Evolutionary conservation across 2,113 vertebrate genomes (phyloP).

Genomic region (Montifringilla adamsi): DNA sequence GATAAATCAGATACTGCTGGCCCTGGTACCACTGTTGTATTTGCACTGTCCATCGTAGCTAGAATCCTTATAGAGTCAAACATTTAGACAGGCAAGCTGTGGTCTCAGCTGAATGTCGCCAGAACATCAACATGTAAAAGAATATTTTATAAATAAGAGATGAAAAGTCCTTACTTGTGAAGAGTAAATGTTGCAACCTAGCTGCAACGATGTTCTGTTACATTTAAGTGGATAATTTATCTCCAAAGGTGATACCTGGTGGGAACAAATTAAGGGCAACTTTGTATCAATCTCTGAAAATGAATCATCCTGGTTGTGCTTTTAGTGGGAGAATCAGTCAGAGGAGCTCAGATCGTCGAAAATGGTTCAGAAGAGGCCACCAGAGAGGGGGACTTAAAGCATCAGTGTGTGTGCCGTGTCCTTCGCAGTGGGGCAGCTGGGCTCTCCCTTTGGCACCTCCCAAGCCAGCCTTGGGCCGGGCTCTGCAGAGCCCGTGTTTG

Average conservation of each 20-base stretch:
- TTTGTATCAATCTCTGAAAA: neutral
- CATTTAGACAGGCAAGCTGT: neutral
- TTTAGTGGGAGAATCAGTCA: neutral
- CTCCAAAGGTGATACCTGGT: neutral
- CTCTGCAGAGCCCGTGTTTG: neutral
- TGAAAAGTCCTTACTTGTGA: neutral
- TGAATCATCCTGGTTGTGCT: neutral
- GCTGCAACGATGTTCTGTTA: neutral
- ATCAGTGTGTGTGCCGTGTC: accelerated
- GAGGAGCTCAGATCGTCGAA: neutral
- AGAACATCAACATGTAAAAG: neutral
- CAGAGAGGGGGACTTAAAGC: accelerated
- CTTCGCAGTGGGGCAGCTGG: neutral
- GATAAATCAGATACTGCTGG: neutral
- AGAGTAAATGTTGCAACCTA: neutral
- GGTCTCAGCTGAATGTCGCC: neutral
- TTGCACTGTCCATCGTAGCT: neutral
- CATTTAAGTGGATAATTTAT: neutral
- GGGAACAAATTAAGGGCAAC: neutral
- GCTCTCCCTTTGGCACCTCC: neutral
- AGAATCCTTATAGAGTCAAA: accelerated
- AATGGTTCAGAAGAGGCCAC: neutral
- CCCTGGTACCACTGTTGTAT: neutral
- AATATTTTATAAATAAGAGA: neutral
- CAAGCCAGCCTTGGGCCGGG: neutral